These are phyloP conservation scores for Ichneumon xanthorius DNA, from an alignment of 2,888 invertebrate species.

Conservation along the genomic window DNA sequence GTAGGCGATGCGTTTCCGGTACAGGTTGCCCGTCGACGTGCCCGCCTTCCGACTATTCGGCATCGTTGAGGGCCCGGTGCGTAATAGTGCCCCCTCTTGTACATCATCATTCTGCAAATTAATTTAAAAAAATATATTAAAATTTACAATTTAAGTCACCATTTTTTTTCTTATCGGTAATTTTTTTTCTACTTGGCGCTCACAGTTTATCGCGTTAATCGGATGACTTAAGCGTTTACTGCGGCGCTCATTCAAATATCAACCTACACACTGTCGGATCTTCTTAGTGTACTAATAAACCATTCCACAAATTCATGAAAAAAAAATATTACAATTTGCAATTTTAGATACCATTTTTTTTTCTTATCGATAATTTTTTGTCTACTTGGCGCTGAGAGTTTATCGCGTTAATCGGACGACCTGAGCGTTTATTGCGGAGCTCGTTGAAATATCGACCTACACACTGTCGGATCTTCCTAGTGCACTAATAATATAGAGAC, in stretches of 20 bases:
- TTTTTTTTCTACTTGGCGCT: too few species aligned
- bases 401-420: not conserved
- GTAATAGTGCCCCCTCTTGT: slow-evolving; percentile 82
- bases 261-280: not conserved
- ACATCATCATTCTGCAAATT: slow-evolving; percentile 80
- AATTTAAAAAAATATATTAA: slow-evolving; percentile 34
- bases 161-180: too few species aligned
- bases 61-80: slow-evolving; percentile 78
- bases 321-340: too few species aligned
- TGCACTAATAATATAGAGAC: not conserved
- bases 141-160: not conserved
- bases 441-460: not conserved
- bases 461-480: not conserved
- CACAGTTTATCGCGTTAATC: not conserved
- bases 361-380: too few species aligned
- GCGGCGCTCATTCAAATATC: not conserved
- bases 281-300: not conserved
- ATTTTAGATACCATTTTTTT: too few species aligned
- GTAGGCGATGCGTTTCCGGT: slow-evolving; percentile 82
- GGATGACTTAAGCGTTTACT: not conserved
- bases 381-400: too few species aligned
- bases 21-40: slow-evolving; percentile 71
- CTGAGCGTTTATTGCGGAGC: not conserved
- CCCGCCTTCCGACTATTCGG: slow-evolving; percentile 71
- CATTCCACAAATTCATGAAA: too few species aligned